Evolutionary conservation across 2,113 vertebrate species (phyloP).

Genomic region (Psilopogon haemacephalus): DNA sequence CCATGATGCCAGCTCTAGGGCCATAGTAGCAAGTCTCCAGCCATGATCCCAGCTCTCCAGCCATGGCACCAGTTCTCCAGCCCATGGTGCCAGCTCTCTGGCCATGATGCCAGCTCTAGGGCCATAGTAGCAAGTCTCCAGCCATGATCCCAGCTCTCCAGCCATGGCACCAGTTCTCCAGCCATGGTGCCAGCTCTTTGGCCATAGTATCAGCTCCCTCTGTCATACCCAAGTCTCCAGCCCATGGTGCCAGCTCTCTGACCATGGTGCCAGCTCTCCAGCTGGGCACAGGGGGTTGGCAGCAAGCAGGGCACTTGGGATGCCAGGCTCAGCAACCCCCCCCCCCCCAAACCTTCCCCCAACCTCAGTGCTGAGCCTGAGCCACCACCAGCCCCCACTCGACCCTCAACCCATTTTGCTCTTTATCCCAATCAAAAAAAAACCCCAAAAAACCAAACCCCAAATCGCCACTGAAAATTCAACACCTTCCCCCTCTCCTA

Average conservation of each 20-base stretch:
- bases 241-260: neutral
- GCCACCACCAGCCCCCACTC: neutral
- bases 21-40: neutral
- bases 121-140: neutral
- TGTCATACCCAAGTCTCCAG: no score
- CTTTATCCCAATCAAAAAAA: neutral
- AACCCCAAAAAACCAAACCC: no score
- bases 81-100: neutral
- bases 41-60: neutral
- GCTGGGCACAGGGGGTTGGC: rapidly evolving
- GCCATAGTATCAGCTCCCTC: neutral
- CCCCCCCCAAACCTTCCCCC: rapidly evolving
- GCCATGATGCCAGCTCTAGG: neutral
- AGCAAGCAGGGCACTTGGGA: rapidly evolving
- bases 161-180: neutral
- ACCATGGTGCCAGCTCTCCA: neutral
- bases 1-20: neutral
- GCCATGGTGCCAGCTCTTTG: neutral
- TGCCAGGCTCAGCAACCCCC: rapidly evolving
- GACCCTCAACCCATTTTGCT: neutral
- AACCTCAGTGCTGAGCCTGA: neutral
- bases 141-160: neutral
- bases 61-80: neutral
- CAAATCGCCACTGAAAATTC: no score
- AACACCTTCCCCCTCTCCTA: neutral